phyloP scores from a whole-genome alignment of 2,113 vertebrate species.

The Oreochromis spilurus region DNA sequence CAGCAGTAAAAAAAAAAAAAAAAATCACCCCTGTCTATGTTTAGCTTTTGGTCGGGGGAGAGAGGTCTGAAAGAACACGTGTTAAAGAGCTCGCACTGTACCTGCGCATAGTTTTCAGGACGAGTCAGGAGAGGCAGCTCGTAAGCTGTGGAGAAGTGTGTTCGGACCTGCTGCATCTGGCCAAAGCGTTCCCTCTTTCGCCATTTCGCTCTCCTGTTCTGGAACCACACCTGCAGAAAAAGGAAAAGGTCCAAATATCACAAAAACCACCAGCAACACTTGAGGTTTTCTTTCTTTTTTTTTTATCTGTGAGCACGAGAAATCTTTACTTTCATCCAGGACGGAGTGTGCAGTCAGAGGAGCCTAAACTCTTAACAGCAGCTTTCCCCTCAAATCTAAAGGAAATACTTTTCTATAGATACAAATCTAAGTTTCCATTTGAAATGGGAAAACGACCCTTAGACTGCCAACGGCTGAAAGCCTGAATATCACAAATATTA shows the following conservation, averaged over 20 bases:
- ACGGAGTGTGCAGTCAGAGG: neutral
- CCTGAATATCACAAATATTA: neutral
- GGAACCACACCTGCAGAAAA: slow-evolving; percentile 90
- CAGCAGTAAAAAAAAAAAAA: neutral
- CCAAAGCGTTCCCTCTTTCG: slow-evolving; percentile 96
- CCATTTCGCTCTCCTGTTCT: slow-evolving; percentile 97
- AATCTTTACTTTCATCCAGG: neutral
- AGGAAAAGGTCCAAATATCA: neutral
- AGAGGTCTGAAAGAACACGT: neutral
- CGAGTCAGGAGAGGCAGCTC: slow-evolving; percentile 93
- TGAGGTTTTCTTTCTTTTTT: neutral
- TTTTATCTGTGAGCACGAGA: neutral
- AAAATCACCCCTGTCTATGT: neutral
- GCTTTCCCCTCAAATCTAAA: neutral
- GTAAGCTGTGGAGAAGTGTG: slow-evolving; percentile 93
- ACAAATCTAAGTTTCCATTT: slow-evolving; percentile 2
- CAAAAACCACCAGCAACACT: neutral
- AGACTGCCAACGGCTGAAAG: neutral
- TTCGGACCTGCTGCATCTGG: slow-evolving; percentile 98
- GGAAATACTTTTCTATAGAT: slow-evolving; percentile 12
- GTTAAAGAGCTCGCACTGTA: slow-evolving; percentile 33
- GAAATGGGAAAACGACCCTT: neutral
- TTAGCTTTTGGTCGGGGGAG: neutral
- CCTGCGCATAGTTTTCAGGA: slow-evolving; percentile 97
- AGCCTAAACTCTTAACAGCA: neutral